A percentile compares a stretch with the other conserved stretches of the same genome.
phyloP scores from a whole-genome alignment of 2,888 invertebrate species.

The Frankliniella intonsa region DNA sequence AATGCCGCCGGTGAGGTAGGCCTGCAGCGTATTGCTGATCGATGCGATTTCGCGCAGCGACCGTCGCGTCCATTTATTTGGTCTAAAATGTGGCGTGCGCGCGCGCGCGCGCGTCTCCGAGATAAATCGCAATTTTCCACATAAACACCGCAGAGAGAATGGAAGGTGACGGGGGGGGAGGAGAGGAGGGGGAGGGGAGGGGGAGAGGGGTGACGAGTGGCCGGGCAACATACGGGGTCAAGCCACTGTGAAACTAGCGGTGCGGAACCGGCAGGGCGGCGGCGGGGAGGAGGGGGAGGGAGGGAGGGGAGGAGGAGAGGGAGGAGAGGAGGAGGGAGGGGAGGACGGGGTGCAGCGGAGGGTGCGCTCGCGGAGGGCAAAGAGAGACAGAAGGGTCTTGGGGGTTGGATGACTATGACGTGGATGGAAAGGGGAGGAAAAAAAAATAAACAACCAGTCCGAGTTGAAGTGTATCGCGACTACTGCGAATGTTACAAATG shows the following conservation, averaged over 20 bases:
- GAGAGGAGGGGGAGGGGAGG: neutral
- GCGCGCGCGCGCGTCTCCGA: too few species aligned
- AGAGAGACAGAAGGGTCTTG: neutral
- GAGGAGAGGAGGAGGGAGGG: constrained; percentile 1
- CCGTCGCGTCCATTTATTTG: too few species aligned
- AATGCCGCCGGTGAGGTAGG: too few species aligned
- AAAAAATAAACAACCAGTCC: neutral
- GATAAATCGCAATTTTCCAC: constrained; percentile 23
- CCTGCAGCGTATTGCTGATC: too few species aligned
- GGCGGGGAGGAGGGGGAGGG: neutral
- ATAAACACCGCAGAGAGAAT: constrained; percentile 16
- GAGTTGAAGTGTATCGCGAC: neutral
- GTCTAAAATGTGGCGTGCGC: too few species aligned
- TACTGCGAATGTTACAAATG: too few species aligned
- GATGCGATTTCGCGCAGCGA: too few species aligned
- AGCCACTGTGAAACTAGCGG: constrained; percentile 22
- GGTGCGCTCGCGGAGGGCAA: neutral
- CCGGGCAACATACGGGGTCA: constrained; percentile 21
- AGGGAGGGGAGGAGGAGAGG: neutral
- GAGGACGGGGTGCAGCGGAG: neutral
- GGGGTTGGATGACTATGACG: neutral
- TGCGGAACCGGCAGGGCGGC: neutral
- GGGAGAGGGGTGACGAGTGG: neutral
- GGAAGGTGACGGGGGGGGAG: neutral
- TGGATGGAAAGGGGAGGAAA: neutral